Evolutionary conservation across 2,888 invertebrate species (phyloP), one percentile per base, ranked within the genome.

Genomic region (Pharmacophagus antenor): DNA sequence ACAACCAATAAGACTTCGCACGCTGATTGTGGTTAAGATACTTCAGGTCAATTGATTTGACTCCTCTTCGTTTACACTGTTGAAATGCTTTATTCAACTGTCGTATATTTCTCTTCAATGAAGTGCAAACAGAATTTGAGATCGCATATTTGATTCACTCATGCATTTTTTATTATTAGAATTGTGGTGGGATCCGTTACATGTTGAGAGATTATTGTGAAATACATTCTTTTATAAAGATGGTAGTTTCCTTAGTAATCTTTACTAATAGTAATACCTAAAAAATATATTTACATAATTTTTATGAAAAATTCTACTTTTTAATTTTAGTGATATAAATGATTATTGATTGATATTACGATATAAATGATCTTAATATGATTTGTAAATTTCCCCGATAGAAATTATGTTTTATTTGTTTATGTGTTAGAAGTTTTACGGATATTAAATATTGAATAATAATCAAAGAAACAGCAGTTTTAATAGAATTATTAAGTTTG

Each of bases 1-100:
- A 70, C 78, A 76, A 80, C 75, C 79, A 85, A 85, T 79, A 84
- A 76, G 73, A 75, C 87, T 88, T 88, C 83, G 88, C 88, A 86
- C 85, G 87, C 85, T 87, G 89, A 88, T 88, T 88, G 86, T 81
- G 68, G 71, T 67, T 67, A 79, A 75, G 86, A 87, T 86, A 87
- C 82, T 77, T 70, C 64, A 70, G 84, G 88, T 88, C 77, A 87
- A 87, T 75, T 82, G 70, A 85, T 80, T 79, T 87, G 84, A 89
- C 87, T 79, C 62, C 64, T 71, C 72, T 69, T 69, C 78, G 78
- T 72, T 71, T 69, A 77, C 70, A 67, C 67, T 63, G 56, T 66
- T 73, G 67, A 62, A 61, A 62, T 61, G 56, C 62, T 61, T 60
- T 59, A 62, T 62, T 64, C 51, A 47, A 46, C 61, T 54, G 66